Base-by-base conservation (phyloP, 2,797 vertebrate species). In the Phaenicophaeus curvirostris region DNA sequence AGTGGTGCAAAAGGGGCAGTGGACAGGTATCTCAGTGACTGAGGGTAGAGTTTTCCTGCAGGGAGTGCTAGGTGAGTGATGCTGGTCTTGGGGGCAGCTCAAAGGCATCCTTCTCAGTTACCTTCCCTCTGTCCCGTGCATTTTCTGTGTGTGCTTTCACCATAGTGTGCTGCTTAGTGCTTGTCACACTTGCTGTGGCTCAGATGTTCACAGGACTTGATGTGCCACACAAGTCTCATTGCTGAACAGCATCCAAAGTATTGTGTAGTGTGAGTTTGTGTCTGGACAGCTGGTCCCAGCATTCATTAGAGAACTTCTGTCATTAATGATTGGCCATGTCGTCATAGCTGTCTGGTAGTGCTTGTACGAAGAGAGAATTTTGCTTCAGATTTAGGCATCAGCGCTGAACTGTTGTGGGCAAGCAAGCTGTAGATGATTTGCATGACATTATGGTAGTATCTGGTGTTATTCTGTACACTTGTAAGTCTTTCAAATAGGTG, bases 111-210 rank as follows among this genome's bases (percentile, higher is more conserved):
- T 53, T 55, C 3, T 31, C 13, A 13, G 8, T 6, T 55, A 24
- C 11, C 1, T 2, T 77, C 5, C 7, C 17, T 75, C 73, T 0
- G 0, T 63, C 21, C 15, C 33, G 16, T 0, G 1, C 0, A 1
- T 57, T 50, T 75, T 76, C 37, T 54, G 16, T 28, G n/a, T 1
- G 1, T 2, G 5, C 20, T 85, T 2, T 82, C 37, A 13, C 33
- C 2, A 0, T 14, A 10, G 44, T n/a, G 37, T 37, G 28, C 42
- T 55, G 16, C 39, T 51, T 46, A 35, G 11, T 1, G 1, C 73
- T 71, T 59, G 37, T 42, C 54, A 44, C 10, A 14, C 20, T 78
- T 30, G 28, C 11, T 2, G 16, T 51, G 53, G 42, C 48, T 75
- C 42, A 78, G 13, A 59, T 0, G 0, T 65, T 53, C 2, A 1